A percentile compares a stretch with the other conserved stretches of the same genome.
Conservation (phyloP, 1,140 invertebrate species). For the Onthophagus taurus region DNA sequence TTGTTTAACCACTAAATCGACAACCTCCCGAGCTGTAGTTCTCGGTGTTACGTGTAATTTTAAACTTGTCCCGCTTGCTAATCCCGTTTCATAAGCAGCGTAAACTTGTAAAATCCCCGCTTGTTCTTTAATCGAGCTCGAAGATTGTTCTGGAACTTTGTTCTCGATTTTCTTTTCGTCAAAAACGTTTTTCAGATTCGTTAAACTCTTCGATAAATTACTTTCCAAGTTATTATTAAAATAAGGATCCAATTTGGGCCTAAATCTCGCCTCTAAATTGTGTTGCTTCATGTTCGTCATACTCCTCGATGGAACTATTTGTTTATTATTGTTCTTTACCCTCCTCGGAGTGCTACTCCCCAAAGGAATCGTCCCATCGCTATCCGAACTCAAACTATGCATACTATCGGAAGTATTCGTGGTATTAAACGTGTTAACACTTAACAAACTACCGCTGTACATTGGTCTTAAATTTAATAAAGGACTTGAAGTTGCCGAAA, state of each 20-base stretch:
- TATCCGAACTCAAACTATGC: slow-evolving; percentile 50
- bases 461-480: slow-evolving; percentile 50
- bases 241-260: slow-evolving; percentile 28
- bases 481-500: slow-evolving; percentile 57
- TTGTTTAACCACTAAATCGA: slow-evolving; percentile 88
- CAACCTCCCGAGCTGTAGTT: slow-evolving; percentile 87
- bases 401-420: slow-evolving; percentile 51
- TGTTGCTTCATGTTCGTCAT: slow-evolving; percentile 36
- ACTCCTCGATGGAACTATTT: slow-evolving; percentile 31
- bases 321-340: slow-evolving; percentile 21
- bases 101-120: slow-evolving; percentile 73
- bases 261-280: slow-evolving; percentile 32
- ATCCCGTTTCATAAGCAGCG: slow-evolving; percentile 88
- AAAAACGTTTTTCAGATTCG: slow-evolving; percentile 42
- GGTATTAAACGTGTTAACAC: slow-evolving; percentile 41
- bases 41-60: slow-evolving; percentile 83
- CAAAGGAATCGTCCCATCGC: slow-evolving; percentile 40
- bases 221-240: slow-evolving; percentile 32
- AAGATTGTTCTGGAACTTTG: slow-evolving; percentile 21
- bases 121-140: not conserved
- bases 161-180: slow-evolving; percentile 38
- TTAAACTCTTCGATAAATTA: slow-evolving; percentile 47
- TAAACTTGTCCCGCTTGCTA: slow-evolving; percentile 83
- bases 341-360: slow-evolving; percentile 27
- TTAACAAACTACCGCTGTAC: slow-evolving; percentile 50